phyloP scores from a whole-genome alignment of 2,888 invertebrate genomes.

The Tinea pellionella region DNA sequence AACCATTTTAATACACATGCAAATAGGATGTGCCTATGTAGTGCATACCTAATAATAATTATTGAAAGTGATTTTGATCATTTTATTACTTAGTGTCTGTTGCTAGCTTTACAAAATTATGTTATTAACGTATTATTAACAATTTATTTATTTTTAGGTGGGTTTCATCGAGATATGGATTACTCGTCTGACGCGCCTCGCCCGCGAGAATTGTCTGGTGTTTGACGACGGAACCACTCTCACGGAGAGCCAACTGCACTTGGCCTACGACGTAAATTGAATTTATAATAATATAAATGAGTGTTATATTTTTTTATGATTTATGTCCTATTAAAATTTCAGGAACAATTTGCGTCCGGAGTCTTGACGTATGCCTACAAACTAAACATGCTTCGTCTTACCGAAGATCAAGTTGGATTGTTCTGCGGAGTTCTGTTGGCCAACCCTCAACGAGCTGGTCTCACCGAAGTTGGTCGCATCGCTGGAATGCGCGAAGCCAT shows the following conservation, averaged over 20 bases:
- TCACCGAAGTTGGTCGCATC: slow-evolving; percentile 75
- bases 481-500: slow-evolving; percentile 77
- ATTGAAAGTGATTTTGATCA: background rate
- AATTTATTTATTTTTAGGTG: slow-evolving; percentile 36
- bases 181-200: slow-evolving; percentile 84
- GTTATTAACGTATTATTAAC: no score
- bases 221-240: slow-evolving; percentile 92
- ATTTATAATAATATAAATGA: background rate
- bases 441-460: slow-evolving; percentile 81
- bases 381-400: slow-evolving; percentile 79
- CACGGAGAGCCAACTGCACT: slow-evolving; percentile 83
- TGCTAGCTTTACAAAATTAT: background rate
- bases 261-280: slow-evolving; percentile 87
- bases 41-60: background rate
- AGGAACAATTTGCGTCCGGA: slow-evolving; percentile 78
- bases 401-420: slow-evolving; percentile 91
- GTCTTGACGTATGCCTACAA: slow-evolving; percentile 84
- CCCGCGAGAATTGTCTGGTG: slow-evolving; percentile 80
- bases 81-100: background rate
- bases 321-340: background rate
- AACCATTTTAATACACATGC: background rate
- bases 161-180: slow-evolving; percentile 98
- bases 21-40: no score
- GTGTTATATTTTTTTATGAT: no score
- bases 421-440: slow-evolving; percentile 88